Evolutionary conservation across 1,140 invertebrate species (phyloP), one percentile per base, ranked within the genome.

Genomic region (Drosophila arizonae): DNA sequence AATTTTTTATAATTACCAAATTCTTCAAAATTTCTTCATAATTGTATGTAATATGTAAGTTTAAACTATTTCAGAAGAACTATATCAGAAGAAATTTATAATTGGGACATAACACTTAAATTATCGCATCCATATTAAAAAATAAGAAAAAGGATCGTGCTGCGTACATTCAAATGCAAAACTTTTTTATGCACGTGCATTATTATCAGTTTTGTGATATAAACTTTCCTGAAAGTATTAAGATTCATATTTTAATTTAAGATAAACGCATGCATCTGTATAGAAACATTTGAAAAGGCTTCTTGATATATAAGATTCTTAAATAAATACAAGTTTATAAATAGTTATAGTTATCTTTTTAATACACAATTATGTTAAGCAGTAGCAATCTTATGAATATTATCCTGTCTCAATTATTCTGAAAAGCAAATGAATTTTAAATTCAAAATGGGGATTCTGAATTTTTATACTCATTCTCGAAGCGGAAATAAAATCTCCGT

Each of bases 131-230:
- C 24, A 43, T n/a, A 55, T 39, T 43, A 11, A 65, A 46, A 39
- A 21, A 9, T 26, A 50, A 15, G 3, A 43, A 9, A 4, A 56
- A 39, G 39, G 21, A 73, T 57, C 66, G 72, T 70, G 66, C 56
- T 63, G 10, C 72, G 56, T 70, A 67, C 72, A 43, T 63, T 55
- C 9, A 56, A 68, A 50, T 73, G 65, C 65, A 68, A 28, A 55
- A 24, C 10, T 62, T 9, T 45, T 39, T 55, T 54, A 52, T 50
- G 60, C 58, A 57, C 65, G 71, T 73, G 71, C 71, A 73, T 55
- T 69, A 30, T 39, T 17, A 51, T 48, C 15, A 8, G 15, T 11
- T 21, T 48, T 33, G 5, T 45, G 10, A 28, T 46, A 15, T 43
- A 8, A 6, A 15, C 6, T 45, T 11, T 28, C n/a, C 26, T 26